These are phyloP conservation scores for Spodoptera litura DNA, from an alignment of 1,140 invertebrate species.

Conservation along the genomic window DNA sequence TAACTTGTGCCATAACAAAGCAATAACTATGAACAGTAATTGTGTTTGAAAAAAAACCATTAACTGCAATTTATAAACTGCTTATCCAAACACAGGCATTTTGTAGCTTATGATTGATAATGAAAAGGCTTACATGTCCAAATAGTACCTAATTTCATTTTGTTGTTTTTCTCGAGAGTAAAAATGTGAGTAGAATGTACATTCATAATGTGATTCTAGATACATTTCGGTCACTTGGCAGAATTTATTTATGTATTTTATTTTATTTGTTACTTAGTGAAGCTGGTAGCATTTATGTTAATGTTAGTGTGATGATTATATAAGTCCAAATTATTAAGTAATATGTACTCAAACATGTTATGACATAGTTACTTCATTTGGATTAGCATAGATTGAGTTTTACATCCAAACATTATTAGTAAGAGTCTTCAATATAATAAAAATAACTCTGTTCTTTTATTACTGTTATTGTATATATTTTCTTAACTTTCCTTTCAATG, in stretches of 20 bases:
- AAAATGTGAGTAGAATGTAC: not conserved
- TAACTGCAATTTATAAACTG: slow-evolving; percentile 19
- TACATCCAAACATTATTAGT: slow-evolving; percentile 38
- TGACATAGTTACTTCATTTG: slow-evolving; percentile 19
- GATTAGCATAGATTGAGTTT: slow-evolving; percentile 34
- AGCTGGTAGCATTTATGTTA: slow-evolving; percentile 37
- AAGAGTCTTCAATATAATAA: slow-evolving; percentile 25
- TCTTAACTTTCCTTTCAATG: slow-evolving; percentile 16
- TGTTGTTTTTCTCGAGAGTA: slow-evolving; percentile 6
- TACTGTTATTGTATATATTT: slow-evolving; percentile 34
- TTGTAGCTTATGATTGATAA: slow-evolving; percentile 9
- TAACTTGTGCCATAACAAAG: slow-evolving; percentile 55
- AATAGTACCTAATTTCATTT: slow-evolving; percentile 2
- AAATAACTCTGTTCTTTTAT: not conserved
- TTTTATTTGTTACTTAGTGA: slow-evolving; percentile 33
- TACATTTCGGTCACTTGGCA: not conserved
- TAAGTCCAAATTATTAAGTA: slow-evolving; percentile 18
- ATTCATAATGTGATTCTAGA: slow-evolving; percentile 3
- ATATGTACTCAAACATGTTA: slow-evolving; percentile 31
- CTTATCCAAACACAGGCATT: slow-evolving; percentile 23
- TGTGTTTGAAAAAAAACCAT: slow-evolving; percentile 4
- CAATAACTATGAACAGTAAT: slow-evolving; percentile 26
- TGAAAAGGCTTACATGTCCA: not conserved
- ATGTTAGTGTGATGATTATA: slow-evolving; percentile 1
- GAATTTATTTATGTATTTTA: slow-evolving; percentile 15